Evolutionary conservation across 2,888 invertebrate species (phyloP).

Genomic region (Agrotis clavis): DNA sequence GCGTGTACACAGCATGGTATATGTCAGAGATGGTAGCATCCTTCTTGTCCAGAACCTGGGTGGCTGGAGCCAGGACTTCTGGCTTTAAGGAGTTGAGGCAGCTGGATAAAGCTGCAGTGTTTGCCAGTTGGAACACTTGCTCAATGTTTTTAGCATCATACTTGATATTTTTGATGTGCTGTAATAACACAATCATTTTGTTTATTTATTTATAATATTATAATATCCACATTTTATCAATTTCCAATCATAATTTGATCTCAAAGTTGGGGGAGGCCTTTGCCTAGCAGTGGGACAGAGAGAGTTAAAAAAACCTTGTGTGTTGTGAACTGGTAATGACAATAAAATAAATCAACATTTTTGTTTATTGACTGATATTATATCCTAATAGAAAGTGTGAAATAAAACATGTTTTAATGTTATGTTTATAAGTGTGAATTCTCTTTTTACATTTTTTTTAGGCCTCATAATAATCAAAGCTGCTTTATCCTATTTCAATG

Average conservation of each 20-base stretch:
- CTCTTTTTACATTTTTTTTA: too few species aligned
- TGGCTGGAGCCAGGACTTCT: slow-evolving; percentile 86
- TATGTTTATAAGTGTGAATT: too few species aligned
- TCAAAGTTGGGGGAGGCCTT: too few species aligned
- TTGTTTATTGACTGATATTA: too few species aligned
- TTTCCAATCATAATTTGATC: not conserved
- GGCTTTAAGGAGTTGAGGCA: slow-evolving; percentile 89
- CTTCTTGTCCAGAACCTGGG: slow-evolving; percentile 92
- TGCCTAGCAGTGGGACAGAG: too few species aligned
- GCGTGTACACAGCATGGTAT: slow-evolving; percentile 93
- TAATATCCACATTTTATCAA: not conserved
- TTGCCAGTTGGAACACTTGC: slow-evolving; percentile 93
- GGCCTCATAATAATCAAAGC: too few species aligned
- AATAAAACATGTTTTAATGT: too few species aligned
- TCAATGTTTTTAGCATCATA: slow-evolving; percentile 86
- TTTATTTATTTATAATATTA: too few species aligned
- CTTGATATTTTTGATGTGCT: slow-evolving; percentile 81
- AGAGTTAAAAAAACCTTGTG: too few species aligned
- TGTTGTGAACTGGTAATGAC: too few species aligned
- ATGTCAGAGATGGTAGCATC: slow-evolving; percentile 93
- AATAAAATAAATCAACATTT: not conserved
- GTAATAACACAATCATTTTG: slow-evolving; percentile 43
- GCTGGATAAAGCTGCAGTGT: slow-evolving; percentile 91
- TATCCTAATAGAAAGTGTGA: too few species aligned
- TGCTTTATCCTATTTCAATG: too few species aligned